phyloP scores from a whole-genome alignment of 2,797 vertebrate genomes.

The Champsocephalus gunnari region DNA sequence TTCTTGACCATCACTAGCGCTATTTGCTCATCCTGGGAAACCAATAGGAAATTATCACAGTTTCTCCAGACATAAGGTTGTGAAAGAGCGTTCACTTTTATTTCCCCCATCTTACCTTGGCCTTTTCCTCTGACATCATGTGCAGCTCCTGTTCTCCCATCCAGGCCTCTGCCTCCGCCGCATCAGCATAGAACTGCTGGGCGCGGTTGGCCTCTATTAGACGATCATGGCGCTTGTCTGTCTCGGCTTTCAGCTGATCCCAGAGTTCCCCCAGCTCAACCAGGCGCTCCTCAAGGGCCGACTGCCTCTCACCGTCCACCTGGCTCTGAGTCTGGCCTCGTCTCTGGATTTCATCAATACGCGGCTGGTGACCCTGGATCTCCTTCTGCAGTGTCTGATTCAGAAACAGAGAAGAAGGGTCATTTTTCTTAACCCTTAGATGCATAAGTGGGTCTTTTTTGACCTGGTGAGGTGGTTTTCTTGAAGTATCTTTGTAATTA shows the following conservation, averaged over 20 bases:
- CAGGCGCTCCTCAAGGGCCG: slow-evolving; percentile 83
- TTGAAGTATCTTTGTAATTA: too few relatives aligned
- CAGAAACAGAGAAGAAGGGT: slow-evolving; percentile 20
- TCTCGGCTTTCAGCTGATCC: slow-evolving; percentile 88
- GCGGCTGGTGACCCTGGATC: slow-evolving; percentile 94
- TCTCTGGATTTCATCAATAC: slow-evolving; percentile 91
- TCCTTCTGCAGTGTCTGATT: slow-evolving; percentile 94
- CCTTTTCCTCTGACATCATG: slow-evolving; percentile 97
- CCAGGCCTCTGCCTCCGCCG: slow-evolving; percentile 94
- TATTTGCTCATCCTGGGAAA: slow-evolving; percentile 90
- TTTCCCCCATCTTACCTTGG: slow-evolving; percentile 84
- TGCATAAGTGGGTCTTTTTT: too few relatives aligned
- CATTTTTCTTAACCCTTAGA: too few relatives aligned
- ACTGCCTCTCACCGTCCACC: slow-evolving; percentile 81
- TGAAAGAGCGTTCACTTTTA: background rate
- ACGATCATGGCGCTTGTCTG: slow-evolving; percentile 87
- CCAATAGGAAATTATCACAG: slow-evolving; percentile 5
- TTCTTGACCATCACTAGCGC: slow-evolving; percentile 95
- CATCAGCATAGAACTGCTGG: slow-evolving; percentile 94
- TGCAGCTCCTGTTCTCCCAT: slow-evolving; percentile 98
- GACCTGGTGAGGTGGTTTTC: too few relatives aligned
- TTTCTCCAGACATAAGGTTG: background rate
- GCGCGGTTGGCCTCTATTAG: slow-evolving; percentile 88
- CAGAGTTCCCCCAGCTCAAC: slow-evolving; percentile 88
- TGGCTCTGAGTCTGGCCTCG: slow-evolving; percentile 79